These are phyloP conservation scores for Nomada ferruginata DNA, from an alignment of 2,888 invertebrate species.

Conservation along the genomic window DNA sequence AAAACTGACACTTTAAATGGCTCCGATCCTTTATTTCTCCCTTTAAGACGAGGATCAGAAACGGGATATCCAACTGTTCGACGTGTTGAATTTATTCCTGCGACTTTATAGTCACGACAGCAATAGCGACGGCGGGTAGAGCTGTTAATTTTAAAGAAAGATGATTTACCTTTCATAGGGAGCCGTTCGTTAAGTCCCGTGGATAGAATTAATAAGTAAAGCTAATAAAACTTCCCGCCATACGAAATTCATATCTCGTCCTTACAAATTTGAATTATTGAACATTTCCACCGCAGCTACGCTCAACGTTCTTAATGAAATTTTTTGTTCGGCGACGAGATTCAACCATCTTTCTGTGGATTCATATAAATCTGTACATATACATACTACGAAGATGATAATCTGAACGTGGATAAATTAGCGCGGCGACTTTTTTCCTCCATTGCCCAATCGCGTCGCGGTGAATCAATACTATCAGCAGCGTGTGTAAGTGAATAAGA, in stretches of 20 bases:
- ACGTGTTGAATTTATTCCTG: too few relatives aligned
- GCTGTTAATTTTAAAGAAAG: too few relatives aligned
- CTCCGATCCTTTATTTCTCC: not conserved
- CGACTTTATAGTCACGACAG: too few relatives aligned
- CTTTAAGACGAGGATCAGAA: not conserved
- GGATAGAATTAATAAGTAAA: too few relatives aligned
- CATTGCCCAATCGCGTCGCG: not conserved
- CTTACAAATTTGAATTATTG: too few relatives aligned
- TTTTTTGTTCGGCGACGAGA: not conserved
- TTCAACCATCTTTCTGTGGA: not conserved
- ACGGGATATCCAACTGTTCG: not conserved
- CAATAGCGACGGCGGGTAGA: too few relatives aligned
- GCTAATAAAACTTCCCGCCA: too few relatives aligned
- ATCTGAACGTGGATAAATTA: not conserved
- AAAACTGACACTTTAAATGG: not conserved
- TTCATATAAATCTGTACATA: not conserved
- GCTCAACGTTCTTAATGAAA: not conserved
- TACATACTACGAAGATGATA: too few relatives aligned
- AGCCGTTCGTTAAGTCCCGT: too few relatives aligned
- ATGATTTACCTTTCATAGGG: too few relatives aligned
- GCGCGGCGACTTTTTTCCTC: not conserved
- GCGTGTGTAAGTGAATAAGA: slow-evolving; percentile 36
- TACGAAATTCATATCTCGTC: too few relatives aligned
- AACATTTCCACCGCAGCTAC: too few relatives aligned
- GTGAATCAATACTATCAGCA: slow-evolving; percentile 31